Evolutionary conservation across 2,113 vertebrate genomes (phyloP).

Genomic region (Mobula birostris): DNA sequence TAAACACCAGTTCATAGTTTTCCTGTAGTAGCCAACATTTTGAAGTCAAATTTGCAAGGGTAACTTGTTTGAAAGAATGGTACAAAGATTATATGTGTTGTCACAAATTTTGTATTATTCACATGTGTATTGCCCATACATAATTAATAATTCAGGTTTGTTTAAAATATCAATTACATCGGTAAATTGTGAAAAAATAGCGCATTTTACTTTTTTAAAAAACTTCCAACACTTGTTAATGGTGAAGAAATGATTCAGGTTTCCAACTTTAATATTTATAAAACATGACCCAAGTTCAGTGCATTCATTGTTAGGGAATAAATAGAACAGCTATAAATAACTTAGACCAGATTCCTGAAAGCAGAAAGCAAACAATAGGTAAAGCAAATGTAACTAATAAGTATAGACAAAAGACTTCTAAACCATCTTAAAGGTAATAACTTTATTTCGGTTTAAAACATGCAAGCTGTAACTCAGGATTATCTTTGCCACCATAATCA

Average conservation of each 20-base stretch:
- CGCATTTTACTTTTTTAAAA: not conserved
- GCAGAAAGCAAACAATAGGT: not conserved
- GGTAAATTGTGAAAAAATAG: not conserved
- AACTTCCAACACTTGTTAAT: not conserved
- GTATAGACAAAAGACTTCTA: not conserved
- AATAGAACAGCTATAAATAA: not conserved
- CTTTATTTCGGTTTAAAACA: not conserved
- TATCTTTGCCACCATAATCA: not conserved
- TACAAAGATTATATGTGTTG: not conserved
- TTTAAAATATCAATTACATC: not conserved
- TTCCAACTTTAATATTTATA: not conserved
- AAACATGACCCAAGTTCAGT: not conserved
- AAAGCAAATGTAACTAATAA: not conserved
- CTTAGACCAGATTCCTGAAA: not conserved
- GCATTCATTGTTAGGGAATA: not conserved
- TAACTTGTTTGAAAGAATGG: not conserved
- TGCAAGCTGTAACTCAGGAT: not conserved
- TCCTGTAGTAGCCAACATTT: not conserved
- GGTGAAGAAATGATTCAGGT: not conserved
- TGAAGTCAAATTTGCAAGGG: no score
- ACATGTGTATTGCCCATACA: not conserved
- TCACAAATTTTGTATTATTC: not conserved
- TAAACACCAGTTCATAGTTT: not conserved
- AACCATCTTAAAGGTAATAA: not conserved
- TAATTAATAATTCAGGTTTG: not conserved